Percentiles rank a stretch among this genome's conserved stretches.
phyloP scores from a whole-genome alignment of 2,797 vertebrate genomes.

The Spheniscus humboldti region DNA sequence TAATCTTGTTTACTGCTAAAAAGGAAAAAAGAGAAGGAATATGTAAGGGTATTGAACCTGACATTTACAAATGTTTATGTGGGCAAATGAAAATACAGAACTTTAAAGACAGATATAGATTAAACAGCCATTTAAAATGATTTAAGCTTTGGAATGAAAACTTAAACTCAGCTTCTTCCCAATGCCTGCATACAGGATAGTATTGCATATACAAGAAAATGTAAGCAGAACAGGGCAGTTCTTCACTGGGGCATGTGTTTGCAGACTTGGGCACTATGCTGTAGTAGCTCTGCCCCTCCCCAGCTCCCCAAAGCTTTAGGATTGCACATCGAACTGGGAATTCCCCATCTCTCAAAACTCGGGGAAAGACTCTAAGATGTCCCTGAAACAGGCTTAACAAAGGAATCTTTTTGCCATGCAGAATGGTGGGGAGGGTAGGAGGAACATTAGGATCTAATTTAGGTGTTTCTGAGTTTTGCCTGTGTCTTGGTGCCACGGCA shows the following conservation, averaged over 20 bases:
- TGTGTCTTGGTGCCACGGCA: not conserved
- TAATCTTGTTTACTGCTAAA: not conserved
- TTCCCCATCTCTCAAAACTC: not conserved
- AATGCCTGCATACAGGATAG: not conserved
- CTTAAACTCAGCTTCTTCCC: not conserved
- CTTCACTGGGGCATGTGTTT: not conserved
- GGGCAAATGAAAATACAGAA: not conserved
- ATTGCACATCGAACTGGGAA: not conserved
- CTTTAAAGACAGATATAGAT: not conserved
- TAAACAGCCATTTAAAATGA: not conserved
- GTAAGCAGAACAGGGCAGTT: not conserved
- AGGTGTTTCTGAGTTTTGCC: not conserved
- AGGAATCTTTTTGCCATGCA: not conserved
- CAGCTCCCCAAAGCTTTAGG: not conserved
- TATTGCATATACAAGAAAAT: not conserved
- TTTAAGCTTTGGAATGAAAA: not conserved
- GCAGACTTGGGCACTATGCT: not conserved
- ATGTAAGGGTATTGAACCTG: not conserved
- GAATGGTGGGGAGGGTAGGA: not conserved
- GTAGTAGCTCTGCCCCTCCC: not conserved
- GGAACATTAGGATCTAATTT: not conserved
- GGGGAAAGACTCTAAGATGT: not conserved
- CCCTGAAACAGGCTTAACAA: not conserved
- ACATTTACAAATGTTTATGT: not conserved
- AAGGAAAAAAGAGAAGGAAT: not conserved